Evolutionary conservation across 1,140 invertebrate species (phyloP).

Genomic region (Oreohelix idahoensis): DNA sequence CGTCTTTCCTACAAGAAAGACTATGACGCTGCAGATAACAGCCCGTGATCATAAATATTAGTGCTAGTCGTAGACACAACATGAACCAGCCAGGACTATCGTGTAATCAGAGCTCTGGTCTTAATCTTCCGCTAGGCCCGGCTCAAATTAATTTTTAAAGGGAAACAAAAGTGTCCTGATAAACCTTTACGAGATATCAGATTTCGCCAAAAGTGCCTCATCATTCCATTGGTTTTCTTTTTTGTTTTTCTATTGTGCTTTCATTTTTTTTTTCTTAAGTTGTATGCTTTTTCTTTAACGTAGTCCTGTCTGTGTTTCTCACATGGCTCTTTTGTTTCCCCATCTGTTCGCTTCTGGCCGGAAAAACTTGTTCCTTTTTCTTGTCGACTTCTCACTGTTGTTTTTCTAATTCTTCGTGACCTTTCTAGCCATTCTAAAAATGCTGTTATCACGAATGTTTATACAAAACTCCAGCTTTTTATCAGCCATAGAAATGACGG

Average conservation of each 20-base stretch:
- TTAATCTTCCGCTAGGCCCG: not conserved
- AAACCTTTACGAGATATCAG: not conserved
- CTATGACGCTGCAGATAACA: too few species aligned
- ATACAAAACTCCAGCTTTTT: not conserved
- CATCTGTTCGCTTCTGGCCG: too few species aligned
- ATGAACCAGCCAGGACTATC: not conserved
- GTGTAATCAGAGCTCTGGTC: not conserved
- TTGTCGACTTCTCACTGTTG: too few species aligned
- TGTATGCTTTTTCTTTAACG: not conserved
- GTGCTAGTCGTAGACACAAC: not conserved
- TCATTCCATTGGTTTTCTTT: not conserved
- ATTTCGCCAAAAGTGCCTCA: not conserved
- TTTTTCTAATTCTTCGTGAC: not conserved
- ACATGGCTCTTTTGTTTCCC: too few species aligned
- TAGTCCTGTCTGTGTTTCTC: too few species aligned
- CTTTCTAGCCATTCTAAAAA: not conserved
- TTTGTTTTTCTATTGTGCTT: not conserved
- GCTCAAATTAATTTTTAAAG: not conserved
- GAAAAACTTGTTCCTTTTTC: too few species aligned
- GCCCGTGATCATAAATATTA: too few species aligned
- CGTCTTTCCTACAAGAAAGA: too few species aligned
- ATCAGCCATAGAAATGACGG: not conserved
- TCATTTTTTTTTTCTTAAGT: not conserved
- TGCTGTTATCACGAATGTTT: not conserved
- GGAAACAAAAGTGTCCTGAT: not conserved